Evolutionary conservation across 2,797 vertebrate species (phyloP), one percentile per base, ranked within the genome.

Genomic region (Pseudomugil gertrudae): DNA sequence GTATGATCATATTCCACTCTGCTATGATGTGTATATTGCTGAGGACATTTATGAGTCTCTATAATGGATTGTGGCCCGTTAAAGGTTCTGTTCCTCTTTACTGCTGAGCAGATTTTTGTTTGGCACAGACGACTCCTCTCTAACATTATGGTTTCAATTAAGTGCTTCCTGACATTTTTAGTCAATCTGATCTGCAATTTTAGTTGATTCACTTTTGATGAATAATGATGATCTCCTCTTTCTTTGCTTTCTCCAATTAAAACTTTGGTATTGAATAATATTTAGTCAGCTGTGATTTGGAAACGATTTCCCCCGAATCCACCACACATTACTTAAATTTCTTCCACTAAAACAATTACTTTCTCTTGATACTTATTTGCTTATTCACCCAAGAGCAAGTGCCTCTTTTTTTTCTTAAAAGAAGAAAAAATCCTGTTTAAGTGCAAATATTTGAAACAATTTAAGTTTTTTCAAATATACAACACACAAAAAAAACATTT

Each of bases 61-160:
- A 66, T 92, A 90, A 92, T 90, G 88, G 89, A 91, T 89, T 74
- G 83, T 51, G 66, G 83, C 84, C 86, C 66, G 67, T 89, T 89
- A 88, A 91, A 87, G 83, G 84, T 88, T 76, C 81, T 74, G 82
- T 76, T 84, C 81, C 67, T 81, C 83, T 85, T 90, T 87, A 84
- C 75, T 79, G 89, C 86, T 84, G 63, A 77, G 84, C 65, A 79
- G 83, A 88, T 89, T 78, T 86, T 80, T 56, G 63, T 81, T 84
- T 84, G 85, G 85, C 85, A 81, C 87, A 32, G 66, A 81, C 24
- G 73, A 68, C 72, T 81, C 64, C 79, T 87, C 70, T 65, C 53
- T 63, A 89, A 80, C 77, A 35, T 82, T 64, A 84, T 80, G 76
- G 84, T 91, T 94, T 91, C 80, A 89, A 89, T 92, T 90, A 91